Evolutionary conservation across 2,888 invertebrate species (phyloP), one percentile per base, ranked within the genome.

Genomic region (Ophioninae sp.): DNA sequence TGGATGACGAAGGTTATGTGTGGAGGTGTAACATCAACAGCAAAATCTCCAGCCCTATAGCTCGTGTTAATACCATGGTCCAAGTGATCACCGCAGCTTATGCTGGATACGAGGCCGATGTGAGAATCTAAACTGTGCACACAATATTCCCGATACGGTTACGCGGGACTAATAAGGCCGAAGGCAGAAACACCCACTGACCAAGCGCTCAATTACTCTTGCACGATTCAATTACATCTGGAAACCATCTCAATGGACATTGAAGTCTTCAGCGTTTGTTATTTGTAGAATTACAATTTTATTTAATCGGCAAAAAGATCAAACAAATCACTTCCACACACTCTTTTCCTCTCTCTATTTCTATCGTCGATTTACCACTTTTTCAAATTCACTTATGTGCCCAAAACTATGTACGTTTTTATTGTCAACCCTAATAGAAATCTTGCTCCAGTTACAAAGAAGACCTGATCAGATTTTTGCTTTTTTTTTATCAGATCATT

Each of bases 81-180:
- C 64, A 64, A 51, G 51, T 64, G 64, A 72, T 79, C 78, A 63
- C 65, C 63, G 13, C 76, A 68, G 78, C 64, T 56, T 71, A 79
- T 41, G 71, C 56, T 59, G n/a, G 61, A 37, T 71, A 79, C 39
- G 41, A 13, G 20, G 64, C 64, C 58, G 58, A 64, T 71, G 63
- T 72, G 71, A 56, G 44, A 51, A 64, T n/a, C 64, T 64, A 64
- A n/a, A 64, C 64, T 72, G 78, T 72, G 23, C 56, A 79, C 78
- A 72, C 78, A 79, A 79, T 71, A 37, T 64, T 59, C 39, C 64
- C 58, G 59, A 79, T 71, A 72, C 59, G 67, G 58, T 59, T 59
- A 59, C 23, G 30, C 22, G 23, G 41, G 7, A 23, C 59, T 7
- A 37, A n/a, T 61, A 71, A 20, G 71, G 56, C n/a, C 56, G 51